A percentile compares a stretch with the other conserved stretches of the same genome.
Evolutionary conservation across 2,888 invertebrate species (phyloP).

Genomic region (Hypomecis punctinalis): DNA sequence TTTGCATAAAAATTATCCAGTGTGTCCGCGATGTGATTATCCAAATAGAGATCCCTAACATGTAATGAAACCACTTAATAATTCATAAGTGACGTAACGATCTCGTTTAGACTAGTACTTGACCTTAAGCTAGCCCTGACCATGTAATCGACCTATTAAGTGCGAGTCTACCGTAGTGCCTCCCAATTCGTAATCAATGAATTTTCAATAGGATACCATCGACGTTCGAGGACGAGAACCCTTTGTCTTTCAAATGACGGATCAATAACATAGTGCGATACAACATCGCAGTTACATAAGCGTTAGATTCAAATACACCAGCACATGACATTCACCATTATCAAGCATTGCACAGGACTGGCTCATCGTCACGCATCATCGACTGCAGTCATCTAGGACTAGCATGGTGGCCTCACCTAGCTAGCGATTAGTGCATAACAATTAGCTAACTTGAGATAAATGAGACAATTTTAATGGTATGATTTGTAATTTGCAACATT

Average conservation of each 20-base stretch:
- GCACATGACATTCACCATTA: constrained; percentile 77
- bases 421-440: constrained; percentile 75
- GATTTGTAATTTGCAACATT: constrained; percentile 57
- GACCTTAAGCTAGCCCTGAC: constrained; percentile 52
- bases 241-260: constrained; percentile 40
- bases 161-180: constrained; percentile 35
- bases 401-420: constrained; percentile 82
- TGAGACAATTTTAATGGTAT: constrained; percentile 55
- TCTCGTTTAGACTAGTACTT: constrained; percentile 43
- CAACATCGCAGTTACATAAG: constrained; percentile 43
- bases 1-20: constrained; percentile 60
- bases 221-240: constrained; percentile 35
- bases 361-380: constrained; percentile 75
- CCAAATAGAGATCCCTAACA: constrained; percentile 14
- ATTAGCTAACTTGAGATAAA: constrained; percentile 55
- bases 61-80: constrained; percentile 2
- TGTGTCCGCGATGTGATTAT: constrained; percentile 15
- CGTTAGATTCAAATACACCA: constrained; percentile 65
- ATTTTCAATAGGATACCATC: constrained; percentile 46
- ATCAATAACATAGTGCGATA: constrained; percentile 41
- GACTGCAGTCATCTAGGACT: constrained; percentile 77
- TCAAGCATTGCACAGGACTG: constrained; percentile 82
- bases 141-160: constrained; percentile 42
- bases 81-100: constrained; percentile 21
- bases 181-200: constrained; percentile 38